A percentile compares a stretch with the other conserved stretches of the same genome.
phyloP scores from a whole-genome alignment of 2,888 invertebrate genomes.

The Parnassius glacialis region DNA sequence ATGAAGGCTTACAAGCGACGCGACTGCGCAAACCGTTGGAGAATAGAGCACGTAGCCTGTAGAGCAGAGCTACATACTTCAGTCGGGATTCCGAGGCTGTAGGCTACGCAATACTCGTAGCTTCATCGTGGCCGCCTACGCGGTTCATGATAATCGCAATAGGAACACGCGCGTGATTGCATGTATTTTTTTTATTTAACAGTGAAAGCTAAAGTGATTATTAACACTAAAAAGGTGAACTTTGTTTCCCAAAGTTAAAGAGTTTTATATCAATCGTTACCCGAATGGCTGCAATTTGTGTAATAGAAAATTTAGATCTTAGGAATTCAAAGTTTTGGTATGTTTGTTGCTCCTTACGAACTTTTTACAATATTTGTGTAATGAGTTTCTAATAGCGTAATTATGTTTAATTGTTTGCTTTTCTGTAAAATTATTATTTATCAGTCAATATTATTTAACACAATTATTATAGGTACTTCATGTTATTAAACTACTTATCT shows the following conservation, averaged over 20 bases:
- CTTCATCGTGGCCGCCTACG: slow-evolving; percentile 35
- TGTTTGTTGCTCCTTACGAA: slow-evolving; percentile 41
- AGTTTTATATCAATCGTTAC: slow-evolving; percentile 42
- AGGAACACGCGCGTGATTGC: slow-evolving; percentile 62
- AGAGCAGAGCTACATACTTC: slow-evolving; percentile 45
- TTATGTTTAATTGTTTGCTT: too few species aligned
- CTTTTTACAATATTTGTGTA: slow-evolving; percentile 34
- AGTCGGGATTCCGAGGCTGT: slow-evolving; percentile 49
- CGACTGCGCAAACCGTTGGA: slow-evolving; percentile 66
- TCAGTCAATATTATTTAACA: too few species aligned
- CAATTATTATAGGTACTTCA: too few species aligned
- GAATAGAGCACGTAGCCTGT: slow-evolving; percentile 50
- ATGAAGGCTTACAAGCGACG: slow-evolving; percentile 41
- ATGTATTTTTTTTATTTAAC: slow-evolving; percentile 55
- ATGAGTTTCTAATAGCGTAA: neutral
- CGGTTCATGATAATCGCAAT: slow-evolving; percentile 51
- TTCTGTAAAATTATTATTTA: too few species aligned
- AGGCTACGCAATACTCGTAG: slow-evolving; percentile 43
- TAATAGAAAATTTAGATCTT: slow-evolving; percentile 50
- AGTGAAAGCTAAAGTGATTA: slow-evolving; percentile 69
- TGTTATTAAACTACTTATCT: too few species aligned
- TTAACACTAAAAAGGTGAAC: slow-evolving; percentile 68
- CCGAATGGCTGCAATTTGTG: slow-evolving; percentile 48
- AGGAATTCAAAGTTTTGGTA: slow-evolving; percentile 50
- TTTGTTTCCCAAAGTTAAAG: slow-evolving; percentile 44